Evolutionary conservation across 2,113 vertebrate genomes (phyloP).

Genomic region (Trogon melanurus): DNA sequence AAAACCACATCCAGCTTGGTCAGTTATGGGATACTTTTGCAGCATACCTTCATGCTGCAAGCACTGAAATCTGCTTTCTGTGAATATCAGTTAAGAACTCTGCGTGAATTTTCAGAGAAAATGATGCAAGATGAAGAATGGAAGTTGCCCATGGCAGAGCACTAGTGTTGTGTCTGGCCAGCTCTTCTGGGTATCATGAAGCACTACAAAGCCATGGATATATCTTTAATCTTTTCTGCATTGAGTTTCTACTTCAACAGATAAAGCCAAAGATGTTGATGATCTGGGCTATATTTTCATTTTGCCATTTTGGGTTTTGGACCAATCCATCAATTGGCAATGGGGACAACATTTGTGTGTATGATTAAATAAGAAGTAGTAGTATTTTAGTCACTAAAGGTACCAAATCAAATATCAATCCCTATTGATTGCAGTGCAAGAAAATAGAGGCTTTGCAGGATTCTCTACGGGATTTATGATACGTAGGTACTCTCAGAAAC

Average conservation of each 20-base stretch:
- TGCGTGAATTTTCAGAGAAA: neutral
- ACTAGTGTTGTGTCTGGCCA: neutral
- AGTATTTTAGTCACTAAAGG: neutral
- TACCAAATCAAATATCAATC: neutral
- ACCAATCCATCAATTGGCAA: neutral
- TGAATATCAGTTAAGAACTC: neutral
- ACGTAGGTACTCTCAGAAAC: neutral
- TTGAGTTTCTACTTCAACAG: neutral
- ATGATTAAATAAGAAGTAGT: neutral
- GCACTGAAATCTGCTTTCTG: neutral
- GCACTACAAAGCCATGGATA: neutral
- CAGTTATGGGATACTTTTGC: neutral
- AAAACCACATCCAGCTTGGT: neutral
- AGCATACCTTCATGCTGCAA: fast-evolving
- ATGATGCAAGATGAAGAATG: neutral
- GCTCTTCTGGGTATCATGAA: neutral
- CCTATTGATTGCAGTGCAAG: neutral
- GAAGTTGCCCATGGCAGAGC: neutral
- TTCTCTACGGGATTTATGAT: neutral
- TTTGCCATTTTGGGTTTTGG: neutral
- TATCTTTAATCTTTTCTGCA: neutral
- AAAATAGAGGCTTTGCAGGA: neutral
- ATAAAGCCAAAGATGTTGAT: neutral
- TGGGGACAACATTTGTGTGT: neutral
- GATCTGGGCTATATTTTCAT: neutral